Evolutionary conservation across 2,797 vertebrate genomes (phyloP), one percentile per base, ranked within the genome.

Genomic region (Takifugu ocellatus): DNA sequence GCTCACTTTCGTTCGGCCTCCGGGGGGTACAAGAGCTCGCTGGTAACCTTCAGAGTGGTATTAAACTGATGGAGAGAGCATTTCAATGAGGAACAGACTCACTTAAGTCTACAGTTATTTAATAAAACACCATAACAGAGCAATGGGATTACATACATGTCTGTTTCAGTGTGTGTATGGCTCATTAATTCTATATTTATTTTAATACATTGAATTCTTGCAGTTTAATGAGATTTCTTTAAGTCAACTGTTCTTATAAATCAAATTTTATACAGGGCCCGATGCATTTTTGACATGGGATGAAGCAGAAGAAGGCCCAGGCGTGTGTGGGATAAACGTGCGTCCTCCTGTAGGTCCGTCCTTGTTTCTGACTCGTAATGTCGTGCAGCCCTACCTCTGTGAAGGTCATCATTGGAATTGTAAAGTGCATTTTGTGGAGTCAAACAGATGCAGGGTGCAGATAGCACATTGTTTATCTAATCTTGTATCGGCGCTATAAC

Each of bases 381-480:
- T 46, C 16, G 16, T 21, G 44, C 44, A 46, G 16, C 17, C 44
- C 44, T 46, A 21, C 44, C 70, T 75, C 63, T 75, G 63, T 68
- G 86, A 90, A 91, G 90, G 91, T 91, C 90, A 88, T 87, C 87
- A 84, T 77, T 87, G 74, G 88, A 88, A 90, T 88, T 82, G 83
- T 76, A 88, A 89, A 88, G 79, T 87, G 84, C 78, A 84, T 78
- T 88, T 83, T 83, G 85, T 75, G 55, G 84, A 89, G 77, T 84
- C 77, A 78, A 86, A 81, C 81, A 84, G 91, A 92, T 92, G 84
- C 82, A 76, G 79, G 67, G 70, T 58, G 54, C 72, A 83, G 90
- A 92, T 91, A 90, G 68, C 67, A 61, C 75, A 72, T 71, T 78
- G 84, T 83, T 84, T 88, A 90, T 92, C 89, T 92, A 89, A 92